A percentile compares a stretch with the other conserved stretches of the same genome.
Conservation (phyloP, 2,797 vertebrate genomes). For the Liparis tanakae region DNA sequence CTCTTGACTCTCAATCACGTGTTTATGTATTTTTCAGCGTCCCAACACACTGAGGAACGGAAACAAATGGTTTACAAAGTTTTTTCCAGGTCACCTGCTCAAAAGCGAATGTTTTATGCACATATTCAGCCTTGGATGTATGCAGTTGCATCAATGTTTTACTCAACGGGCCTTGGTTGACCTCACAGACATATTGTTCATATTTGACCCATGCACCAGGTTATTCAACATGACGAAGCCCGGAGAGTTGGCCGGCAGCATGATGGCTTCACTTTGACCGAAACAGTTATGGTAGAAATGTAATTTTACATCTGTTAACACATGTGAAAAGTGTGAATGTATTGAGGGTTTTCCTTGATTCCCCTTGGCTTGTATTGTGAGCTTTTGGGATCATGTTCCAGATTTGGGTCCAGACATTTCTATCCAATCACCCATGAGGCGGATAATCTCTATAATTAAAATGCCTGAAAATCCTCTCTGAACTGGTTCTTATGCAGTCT, state of each 20-base stretch:
- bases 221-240: not conserved
- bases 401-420: constrained; percentile 20
- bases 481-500: not conserved
- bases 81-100: constrained; percentile 24
- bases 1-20: no score
- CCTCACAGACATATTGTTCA: not conserved
- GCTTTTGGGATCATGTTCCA: constrained; percentile 19
- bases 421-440: constrained; percentile 20
- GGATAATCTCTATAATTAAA: constrained; percentile 35
- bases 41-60: not conserved
- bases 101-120: not conserved
- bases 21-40: not conserved
- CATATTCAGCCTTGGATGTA: not conserved
- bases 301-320: not conserved
- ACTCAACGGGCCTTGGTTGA: not conserved
- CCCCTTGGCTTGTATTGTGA: not conserved
- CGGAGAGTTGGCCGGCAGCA: constrained; percentile 1
- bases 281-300: constrained; percentile 22
- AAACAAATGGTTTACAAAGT: constrained; percentile 31
- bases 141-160: constrained; percentile 1
- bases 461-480: constrained; percentile 32
- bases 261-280: constrained; percentile 16
- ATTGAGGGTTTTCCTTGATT: not conserved
- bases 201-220: constrained; percentile 19
- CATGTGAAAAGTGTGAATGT: not conserved